A percentile compares a stretch with the other conserved stretches of the same genome.
phyloP scores from a whole-genome alignment of 2,113 vertebrate genomes.

The Ophthalmolycus amberensis region DNA sequence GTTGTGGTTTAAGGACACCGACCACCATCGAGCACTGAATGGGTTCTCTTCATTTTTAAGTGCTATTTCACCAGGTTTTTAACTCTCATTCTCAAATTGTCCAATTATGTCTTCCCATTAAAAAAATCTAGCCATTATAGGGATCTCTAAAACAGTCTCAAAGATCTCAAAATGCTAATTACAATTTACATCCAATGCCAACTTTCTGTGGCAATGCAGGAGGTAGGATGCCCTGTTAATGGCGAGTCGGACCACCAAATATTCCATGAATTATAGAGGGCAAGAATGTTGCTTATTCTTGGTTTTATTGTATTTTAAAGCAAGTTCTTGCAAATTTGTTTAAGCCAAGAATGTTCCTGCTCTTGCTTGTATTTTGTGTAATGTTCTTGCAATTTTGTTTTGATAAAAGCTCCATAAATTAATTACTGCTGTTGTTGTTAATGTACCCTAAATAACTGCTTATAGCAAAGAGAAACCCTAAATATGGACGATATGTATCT shows the following conservation, averaged over 20 bases:
- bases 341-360: background rate
- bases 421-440: background rate
- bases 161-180: too few relatives aligned
- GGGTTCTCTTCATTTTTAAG: background rate
- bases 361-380: background rate
- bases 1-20: background rate
- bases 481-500: background rate
- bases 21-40: background rate
- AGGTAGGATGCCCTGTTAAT: background rate
- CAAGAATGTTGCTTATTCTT: background rate
- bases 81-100: background rate
- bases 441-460: too few relatives aligned
- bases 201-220: background rate
- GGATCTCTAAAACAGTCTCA: background rate
- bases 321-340: too few relatives aligned
- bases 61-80: background rate
- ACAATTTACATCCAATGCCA: too few relatives aligned
- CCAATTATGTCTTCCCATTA: background rate
- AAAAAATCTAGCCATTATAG: background rate
- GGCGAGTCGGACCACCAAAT: background rate
- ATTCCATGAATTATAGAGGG: background rate
- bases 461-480: background rate
- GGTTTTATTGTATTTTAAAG: background rate
- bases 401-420: background rate
- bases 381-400: background rate